Evolutionary conservation across 2,888 invertebrate species (phyloP).

Genomic region (Noctua fimbriata): DNA sequence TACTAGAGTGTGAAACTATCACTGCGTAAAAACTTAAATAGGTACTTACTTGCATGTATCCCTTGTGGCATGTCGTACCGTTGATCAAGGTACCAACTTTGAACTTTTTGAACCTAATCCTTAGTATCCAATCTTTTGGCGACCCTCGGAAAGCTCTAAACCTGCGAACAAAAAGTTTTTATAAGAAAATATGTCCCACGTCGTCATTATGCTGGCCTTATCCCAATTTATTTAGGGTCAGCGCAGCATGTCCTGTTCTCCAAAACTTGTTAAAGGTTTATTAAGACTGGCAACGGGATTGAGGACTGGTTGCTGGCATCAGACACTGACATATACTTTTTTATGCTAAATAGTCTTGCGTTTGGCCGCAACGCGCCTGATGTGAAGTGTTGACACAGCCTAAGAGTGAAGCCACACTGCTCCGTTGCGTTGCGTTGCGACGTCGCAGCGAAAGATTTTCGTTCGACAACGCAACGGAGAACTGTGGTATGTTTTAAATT

Average conservation of each 20-base stretch:
- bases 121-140: conserved; percentile 96
- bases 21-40: not conserved
- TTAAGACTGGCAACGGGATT: not conserved
- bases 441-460: too few relatives aligned
- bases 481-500: too few relatives aligned
- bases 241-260: not conserved
- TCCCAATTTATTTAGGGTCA: not conserved
- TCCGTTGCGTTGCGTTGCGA: too few relatives aligned
- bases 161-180: conserved; percentile 80
- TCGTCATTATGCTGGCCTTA: not conserved
- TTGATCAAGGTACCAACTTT: conserved; percentile 97
- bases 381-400: not conserved
- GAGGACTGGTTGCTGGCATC: not conserved
- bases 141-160: conserved; percentile 96
- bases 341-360: too few relatives aligned
- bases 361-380: not conserved
- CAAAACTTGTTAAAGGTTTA: not conserved
- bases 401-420: not conserved
- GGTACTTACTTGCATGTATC: conserved; percentile 94
- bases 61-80: conserved; percentile 96
- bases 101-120: conserved; percentile 97
- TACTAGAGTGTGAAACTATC: not conserved
- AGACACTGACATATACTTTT: not conserved
- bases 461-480: too few relatives aligned
- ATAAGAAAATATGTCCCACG: not conserved